These are phyloP conservation scores for Etheostoma perlongum DNA, from an alignment of 2,797 vertebrate genomes.

Conservation along the genomic window DNA sequence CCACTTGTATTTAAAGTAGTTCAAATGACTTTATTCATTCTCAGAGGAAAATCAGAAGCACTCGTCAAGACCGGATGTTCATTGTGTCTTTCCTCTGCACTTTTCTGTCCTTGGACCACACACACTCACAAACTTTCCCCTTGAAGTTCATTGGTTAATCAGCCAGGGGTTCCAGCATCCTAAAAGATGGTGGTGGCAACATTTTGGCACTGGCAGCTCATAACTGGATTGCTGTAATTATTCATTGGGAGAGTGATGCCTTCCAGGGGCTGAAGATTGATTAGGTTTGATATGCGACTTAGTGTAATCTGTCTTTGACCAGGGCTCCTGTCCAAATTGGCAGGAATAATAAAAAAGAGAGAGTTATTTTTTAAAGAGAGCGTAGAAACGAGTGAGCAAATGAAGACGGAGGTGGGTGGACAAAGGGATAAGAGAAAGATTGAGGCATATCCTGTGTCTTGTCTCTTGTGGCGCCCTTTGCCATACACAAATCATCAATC, in stretches of 20 bases:
- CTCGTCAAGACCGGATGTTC: constrained; percentile 18
- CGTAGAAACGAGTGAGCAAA: constrained; percentile 44
- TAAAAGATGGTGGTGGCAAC: constrained; percentile 81
- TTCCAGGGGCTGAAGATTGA: constrained; percentile 87
- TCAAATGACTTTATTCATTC: constrained; percentile 53
- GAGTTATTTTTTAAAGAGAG: constrained; percentile 75
- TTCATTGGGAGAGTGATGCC: constrained; percentile 85
- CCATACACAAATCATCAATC: constrained; percentile 67
- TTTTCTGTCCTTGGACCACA: constrained; percentile 33
- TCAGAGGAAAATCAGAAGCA: constrained; percentile 39
- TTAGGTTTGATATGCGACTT: constrained; percentile 85
- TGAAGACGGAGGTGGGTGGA: constrained; percentile 69
- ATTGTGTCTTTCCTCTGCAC: constrained; percentile 15
- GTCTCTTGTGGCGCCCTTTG: constrained; percentile 58
- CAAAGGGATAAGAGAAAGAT: constrained; percentile 69
- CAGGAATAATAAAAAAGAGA: constrained; percentile 77
- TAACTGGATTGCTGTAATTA: constrained; percentile 84
- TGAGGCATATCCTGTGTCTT: constrained; percentile 62
- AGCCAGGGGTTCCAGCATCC: constrained; percentile 59
- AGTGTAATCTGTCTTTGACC: constrained; percentile 86
- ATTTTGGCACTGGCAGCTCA: constrained; percentile 79
- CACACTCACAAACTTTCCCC: constrained; percentile 30
- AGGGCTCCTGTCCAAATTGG: constrained; percentile 84
- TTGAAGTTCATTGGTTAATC: constrained; percentile 73
- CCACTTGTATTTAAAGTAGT: constrained; percentile 52